Evolutionary conservation across 2,888 invertebrate genomes (phyloP).

Genomic region (Lycia hirtaria): DNA sequence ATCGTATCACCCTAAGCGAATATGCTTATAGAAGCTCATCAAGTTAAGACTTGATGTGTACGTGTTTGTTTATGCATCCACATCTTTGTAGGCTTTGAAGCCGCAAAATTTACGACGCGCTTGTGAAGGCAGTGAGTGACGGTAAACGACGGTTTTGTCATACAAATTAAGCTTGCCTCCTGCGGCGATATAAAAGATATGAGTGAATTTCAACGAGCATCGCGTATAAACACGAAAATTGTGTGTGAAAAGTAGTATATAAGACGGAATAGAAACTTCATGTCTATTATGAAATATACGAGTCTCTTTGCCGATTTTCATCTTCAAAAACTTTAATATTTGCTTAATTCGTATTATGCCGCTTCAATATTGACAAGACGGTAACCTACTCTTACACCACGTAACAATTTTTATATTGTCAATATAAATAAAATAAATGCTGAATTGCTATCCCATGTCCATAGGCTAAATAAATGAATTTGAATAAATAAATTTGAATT

Average conservation of each 20-base stretch:
- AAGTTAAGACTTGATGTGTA: conserved; percentile 20
- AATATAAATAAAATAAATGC: too few relatives aligned
- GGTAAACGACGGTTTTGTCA: conserved; percentile 41
- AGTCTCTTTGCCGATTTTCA: neutral
- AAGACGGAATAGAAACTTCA: conserved; percentile 15
- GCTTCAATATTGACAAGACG: too few relatives aligned
- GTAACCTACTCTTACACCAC: too few relatives aligned
- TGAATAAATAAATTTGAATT: too few relatives aligned
- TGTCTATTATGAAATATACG: neutral
- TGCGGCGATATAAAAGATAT: conserved; percentile 38
- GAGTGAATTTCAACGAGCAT: conserved; percentile 34
- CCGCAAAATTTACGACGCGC: conserved; percentile 30
- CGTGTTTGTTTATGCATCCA: conserved; percentile 27
- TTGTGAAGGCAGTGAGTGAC: conserved; percentile 27
- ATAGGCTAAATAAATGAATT: too few relatives aligned
- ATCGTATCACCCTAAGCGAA: too few relatives aligned
- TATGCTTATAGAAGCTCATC: conserved; percentile 18
- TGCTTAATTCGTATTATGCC: too few relatives aligned
- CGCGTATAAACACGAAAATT: conserved; percentile 41
- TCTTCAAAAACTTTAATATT: too few relatives aligned
- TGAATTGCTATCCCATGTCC: too few relatives aligned
- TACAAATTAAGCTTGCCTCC: conserved; percentile 44
- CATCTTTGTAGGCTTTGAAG: conserved; percentile 23
- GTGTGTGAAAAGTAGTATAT: conserved; percentile 27
- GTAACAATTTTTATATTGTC: too few relatives aligned